Evolutionary conservation across 2,888 invertebrate species (phyloP), one percentile per base, ranked within the genome.

Genomic region (Eupsilia transversa): DNA sequence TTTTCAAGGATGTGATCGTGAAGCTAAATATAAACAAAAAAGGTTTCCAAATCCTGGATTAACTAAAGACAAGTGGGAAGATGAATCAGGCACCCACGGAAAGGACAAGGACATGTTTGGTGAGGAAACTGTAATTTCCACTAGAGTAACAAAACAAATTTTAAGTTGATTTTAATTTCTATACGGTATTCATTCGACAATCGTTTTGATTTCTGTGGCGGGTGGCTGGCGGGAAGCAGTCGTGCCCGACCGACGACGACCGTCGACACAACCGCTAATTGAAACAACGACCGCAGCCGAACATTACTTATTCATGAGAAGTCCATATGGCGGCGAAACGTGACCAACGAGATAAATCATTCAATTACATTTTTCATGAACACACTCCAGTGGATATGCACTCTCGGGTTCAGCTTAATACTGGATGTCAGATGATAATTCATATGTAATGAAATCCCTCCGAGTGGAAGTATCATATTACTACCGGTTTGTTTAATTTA

Each of bases 281-380:
- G 96, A 96, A 96, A 96, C 96, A 95, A 95, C 95, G 95, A 95
- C 94, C 94, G 94, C 93, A 92, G 93, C 92, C 92, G 90, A 92
- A 91, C 94, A 96, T 96, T 94, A 96, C 93, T 96, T 96, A 96
- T 96, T 96, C 96, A 96, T 96, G 96, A 95, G 95, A 92, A 94
- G 92, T 95, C 95, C 95, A 96, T 94, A 96, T 94, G 96, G 94
- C 94, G 91, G 92, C 87, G 92, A 92, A 94, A 95, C 96, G 96
- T 96, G 96, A 95, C 94, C 93, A 89, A 93, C 91, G 92, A 94
- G 92, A 95, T 96, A 96, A 95, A 96, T 95, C 94, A 95, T 95
- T 94, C 93, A 93, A 96, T 96, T 95, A 94, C 89, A 93, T 94
- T 95, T 95, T 95, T 95, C 93, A 93, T 94, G 93, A 93, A 94